phyloP scores from a whole-genome alignment of 92 coral and sea anemone genomes.

The Palythoa grandiflora region DNA sequence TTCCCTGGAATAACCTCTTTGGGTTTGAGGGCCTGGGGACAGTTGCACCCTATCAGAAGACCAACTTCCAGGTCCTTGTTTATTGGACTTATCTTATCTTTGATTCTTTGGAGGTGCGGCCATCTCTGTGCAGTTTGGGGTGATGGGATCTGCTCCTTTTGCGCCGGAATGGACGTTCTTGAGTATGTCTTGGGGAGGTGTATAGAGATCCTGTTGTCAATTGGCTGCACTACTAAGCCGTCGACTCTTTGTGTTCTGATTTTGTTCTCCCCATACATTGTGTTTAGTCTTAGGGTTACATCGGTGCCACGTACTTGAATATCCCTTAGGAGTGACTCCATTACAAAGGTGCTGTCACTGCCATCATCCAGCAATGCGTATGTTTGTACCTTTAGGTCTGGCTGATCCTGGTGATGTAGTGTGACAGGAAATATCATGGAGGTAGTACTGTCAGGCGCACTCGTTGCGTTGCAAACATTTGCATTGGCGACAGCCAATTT shows the following conservation, averaged over 20 bases:
- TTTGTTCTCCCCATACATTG: conserved; percentile 60
- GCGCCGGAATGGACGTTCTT: conserved; percentile 55
- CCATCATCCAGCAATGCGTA: conserved; percentile 60
- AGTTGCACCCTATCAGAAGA: conserved; percentile 53
- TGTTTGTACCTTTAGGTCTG: not conserved
- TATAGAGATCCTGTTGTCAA: conserved; percentile 40
- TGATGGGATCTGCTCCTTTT: conserved; percentile 50
- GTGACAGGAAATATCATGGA: conserved; percentile 1
- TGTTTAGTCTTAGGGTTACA: conserved; percentile 46
- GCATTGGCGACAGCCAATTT: not conserved
- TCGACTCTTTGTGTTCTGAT: conserved; percentile 51
- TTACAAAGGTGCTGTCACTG: conserved; percentile 56
- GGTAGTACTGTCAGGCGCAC: not conserved
- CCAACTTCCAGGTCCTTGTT: conserved; percentile 44
- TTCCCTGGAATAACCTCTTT: conserved; percentile 11
- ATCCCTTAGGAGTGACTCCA: conserved; percentile 45
- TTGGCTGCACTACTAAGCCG: conserved; percentile 46
- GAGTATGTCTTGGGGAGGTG: conserved; percentile 62
- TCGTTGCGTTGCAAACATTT: not conserved
- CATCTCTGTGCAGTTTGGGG: conserved; percentile 48
- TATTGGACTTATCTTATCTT: conserved; percentile 34
- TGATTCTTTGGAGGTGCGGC: conserved; percentile 47
- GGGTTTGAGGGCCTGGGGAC: conserved; percentile 44
- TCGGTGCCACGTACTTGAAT: conserved; percentile 38
- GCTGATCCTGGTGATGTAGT: conserved; percentile 1